Conservation (phyloP, 2,797 vertebrate species). For the Sorex maritimensis region DNA sequence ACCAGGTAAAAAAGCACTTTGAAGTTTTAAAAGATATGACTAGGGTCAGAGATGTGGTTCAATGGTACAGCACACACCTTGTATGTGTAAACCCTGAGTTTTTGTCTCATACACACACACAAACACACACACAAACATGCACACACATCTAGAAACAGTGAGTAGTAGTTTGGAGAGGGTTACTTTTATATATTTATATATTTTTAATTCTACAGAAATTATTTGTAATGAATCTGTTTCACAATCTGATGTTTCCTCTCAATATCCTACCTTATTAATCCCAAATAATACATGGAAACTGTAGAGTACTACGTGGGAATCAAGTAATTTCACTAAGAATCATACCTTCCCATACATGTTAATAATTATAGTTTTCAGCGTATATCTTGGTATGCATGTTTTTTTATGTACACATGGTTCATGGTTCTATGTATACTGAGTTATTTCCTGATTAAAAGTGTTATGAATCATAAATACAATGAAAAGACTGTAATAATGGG, state of each 20-base stretch:
- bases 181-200: conserved; percentile 21
- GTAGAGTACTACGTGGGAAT: conserved; percentile 38
- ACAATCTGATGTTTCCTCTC: neutral
- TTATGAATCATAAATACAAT: conserved; percentile 33
- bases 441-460: conserved; percentile 56
- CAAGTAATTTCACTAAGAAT: conserved; percentile 45
- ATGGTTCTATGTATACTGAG: conserved; percentile 33
- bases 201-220: conserved; percentile 65
- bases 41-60: too few relatives aligned
- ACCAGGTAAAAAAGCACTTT: neutral
- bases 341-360: neutral
- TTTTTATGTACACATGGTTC: neutral
- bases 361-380: conserved; percentile 25
- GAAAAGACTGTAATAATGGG: neutral
- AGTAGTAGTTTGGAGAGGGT: conserved; percentile 44
- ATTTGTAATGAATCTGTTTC: conserved; percentile 25
- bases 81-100: too few relatives aligned
- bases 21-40: neutral
- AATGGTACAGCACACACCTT: too few relatives aligned
- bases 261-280: neutral
- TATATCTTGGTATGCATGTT: neutral
- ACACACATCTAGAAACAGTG: neutral
- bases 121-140: neutral
- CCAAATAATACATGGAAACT: conserved; percentile 52
- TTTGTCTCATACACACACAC: too few relatives aligned